Evolutionary conservation across 2,888 invertebrate genomes (phyloP), one percentile per base, ranked within the genome.

Genomic region (Leucophora obtusa): DNA sequence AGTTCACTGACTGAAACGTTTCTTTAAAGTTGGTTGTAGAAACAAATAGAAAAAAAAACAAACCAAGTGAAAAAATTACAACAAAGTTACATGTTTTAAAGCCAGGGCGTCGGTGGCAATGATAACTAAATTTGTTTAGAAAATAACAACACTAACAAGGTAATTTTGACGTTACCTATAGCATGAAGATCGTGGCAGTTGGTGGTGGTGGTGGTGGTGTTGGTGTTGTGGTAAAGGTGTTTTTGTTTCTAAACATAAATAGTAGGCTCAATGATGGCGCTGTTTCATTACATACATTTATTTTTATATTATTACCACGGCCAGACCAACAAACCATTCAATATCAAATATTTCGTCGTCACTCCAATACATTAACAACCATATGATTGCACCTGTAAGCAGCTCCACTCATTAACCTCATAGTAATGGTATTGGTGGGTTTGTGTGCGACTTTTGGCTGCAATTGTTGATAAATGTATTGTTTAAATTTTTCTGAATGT

Each of bases 1-100:
- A 77, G 79, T 82, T 79, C 82, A 79, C 60, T 79, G 77, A 82
- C 79, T 82, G 80, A 69, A 66, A 77, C 79, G 33, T 59, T 66
- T 11, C 24, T 58, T 54, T n/a, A 58, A 18, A 28, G 7, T 28
- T 28, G 28, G 28, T 3, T 28, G 21, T 21, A 21, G 21, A 53
- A 53, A 17, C 15, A 73, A 59, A 21, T 4, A 21, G 4, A 2
- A 21, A 21, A 4, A 21, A 21, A 2, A 21, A 21, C 21, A 21
- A 21, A n/a, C 5, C 2, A 24, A 24, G 2, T 2, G 5, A 24
- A n/a, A 33, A 14, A 47, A 38, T 62, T 21, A 62, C 54, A 58
- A 21, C 28, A 62, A 62, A 47, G 24, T 71, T 71, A 43, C 43
- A 60, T 43, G 24, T 60, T 62, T 53, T 14, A 14, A 50, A 59